These are phyloP conservation scores for Drosophila aldrichi DNA, from an alignment of 2,888 invertebrate species.

Conservation along the genomic window DNA sequence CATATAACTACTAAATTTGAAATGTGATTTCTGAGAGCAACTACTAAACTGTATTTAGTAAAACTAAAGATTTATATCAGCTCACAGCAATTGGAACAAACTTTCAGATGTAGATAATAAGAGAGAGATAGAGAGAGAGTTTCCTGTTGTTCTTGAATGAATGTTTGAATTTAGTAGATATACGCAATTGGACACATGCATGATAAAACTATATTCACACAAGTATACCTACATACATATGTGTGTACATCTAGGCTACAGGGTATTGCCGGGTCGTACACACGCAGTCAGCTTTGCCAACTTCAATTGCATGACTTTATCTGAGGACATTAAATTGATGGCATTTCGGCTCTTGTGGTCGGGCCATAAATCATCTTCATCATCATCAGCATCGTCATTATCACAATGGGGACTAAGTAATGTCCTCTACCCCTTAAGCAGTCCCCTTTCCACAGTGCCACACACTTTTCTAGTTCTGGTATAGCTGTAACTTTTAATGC, in stretches of 20 bases:
- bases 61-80: neutral
- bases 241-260: neutral
- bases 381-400: slow-evolving; percentile 46
- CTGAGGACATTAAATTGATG: slow-evolving; percentile 41
- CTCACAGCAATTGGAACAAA: neutral
- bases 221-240: neutral
- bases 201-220: neutral
- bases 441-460: neutral
- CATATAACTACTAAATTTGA: neutral
- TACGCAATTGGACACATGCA: neutral
- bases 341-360: slow-evolving; percentile 30
- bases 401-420: slow-evolving; percentile 31
- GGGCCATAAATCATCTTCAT: slow-evolving; percentile 57
- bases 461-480: neutral
- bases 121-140: too few species aligned
- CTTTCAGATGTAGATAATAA: too few species aligned
- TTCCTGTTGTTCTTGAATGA: too few species aligned
- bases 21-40: neutral
- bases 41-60: neutral
- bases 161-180: too few species aligned
- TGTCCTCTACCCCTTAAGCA: slow-evolving; percentile 1
- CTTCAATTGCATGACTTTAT: slow-evolving; percentile 7
- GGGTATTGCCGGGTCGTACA: slow-evolving; percentile 2
- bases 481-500: slow-evolving; percentile 64
- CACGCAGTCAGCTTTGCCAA: too few species aligned